Evolutionary conservation across 2,113 vertebrate genomes (phyloP).

Genomic region (Tricholaema leucomelas): DNA sequence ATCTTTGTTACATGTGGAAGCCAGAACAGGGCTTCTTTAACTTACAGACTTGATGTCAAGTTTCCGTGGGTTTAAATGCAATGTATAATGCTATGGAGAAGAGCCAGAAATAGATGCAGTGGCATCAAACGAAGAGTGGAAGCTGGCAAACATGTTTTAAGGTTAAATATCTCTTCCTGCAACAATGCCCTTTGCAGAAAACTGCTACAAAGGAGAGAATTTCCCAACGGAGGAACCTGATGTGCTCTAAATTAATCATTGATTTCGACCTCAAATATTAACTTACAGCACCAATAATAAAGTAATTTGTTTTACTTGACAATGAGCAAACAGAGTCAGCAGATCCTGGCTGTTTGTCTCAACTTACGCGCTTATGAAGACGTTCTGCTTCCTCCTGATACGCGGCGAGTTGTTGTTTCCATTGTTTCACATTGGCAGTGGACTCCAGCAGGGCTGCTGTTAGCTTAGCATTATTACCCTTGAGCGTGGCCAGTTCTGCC

Average conservation of each 20-base stretch:
- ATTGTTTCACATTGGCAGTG: constrained; percentile 99
- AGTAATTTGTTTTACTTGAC: background rate
- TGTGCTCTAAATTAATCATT: background rate
- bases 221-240: background rate
- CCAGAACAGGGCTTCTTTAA: background rate
- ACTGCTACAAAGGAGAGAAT: background rate
- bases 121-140: background rate
- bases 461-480: constrained; percentile 97
- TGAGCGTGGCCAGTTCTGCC: constrained; percentile 94
- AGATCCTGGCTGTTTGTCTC: background rate
- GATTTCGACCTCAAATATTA: background rate
- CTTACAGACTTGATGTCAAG: background rate
- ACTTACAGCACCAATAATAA: background rate
- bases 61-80: background rate
- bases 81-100: background rate
- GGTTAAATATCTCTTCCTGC: background rate
- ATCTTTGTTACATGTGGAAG: background rate
- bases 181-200: background rate
- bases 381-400: constrained; percentile 98
- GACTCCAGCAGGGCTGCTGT: constrained; percentile 96
- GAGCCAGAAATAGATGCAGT: background rate
- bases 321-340: background rate
- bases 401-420: constrained; percentile 96
- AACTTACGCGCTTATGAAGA: constrained; percentile 92
- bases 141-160: background rate